A percentile compares a stretch with the other conserved stretches of the same genome.
Evolutionary conservation across 2,888 invertebrate species (phyloP).

Genomic region (Hyposoter didymator): DNA sequence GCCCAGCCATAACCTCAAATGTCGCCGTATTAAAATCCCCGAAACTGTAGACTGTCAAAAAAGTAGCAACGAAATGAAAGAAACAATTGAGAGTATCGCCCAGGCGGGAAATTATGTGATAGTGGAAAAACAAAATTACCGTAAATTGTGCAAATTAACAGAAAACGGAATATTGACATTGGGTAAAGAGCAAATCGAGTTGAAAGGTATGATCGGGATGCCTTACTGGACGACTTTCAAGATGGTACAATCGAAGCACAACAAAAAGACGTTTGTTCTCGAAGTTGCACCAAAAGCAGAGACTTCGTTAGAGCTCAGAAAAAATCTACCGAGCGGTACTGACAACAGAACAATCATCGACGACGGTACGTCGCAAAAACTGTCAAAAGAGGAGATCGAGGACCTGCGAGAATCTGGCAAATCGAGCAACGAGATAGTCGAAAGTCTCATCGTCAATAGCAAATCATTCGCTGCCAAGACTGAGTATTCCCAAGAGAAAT

Average conservation of each 20-base stretch:
- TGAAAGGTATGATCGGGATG: slow-evolving; percentile 88
- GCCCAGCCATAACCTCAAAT: slow-evolving; percentile 6
- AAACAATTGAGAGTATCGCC: slow-evolving; percentile 83
- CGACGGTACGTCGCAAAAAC: slow-evolving; percentile 91
- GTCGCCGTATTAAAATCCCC: neutral
- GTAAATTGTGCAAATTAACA: slow-evolving; percentile 91
- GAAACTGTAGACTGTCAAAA: slow-evolving; percentile 2
- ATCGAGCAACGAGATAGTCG: slow-evolving; percentile 93
- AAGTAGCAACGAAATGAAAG: slow-evolving; percentile 35
- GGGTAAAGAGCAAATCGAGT: slow-evolving; percentile 89
- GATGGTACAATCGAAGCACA: slow-evolving; percentile 87
- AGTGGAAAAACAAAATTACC: slow-evolving; percentile 91
- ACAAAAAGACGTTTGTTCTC: slow-evolving; percentile 72
- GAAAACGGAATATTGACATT: slow-evolving; percentile 87
- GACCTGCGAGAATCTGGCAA: slow-evolving; percentile 91
- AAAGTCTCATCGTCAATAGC: slow-evolving; percentile 95
- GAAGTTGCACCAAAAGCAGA: slow-evolving; percentile 85
- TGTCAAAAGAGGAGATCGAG: slow-evolving; percentile 93
- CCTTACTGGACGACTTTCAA: slow-evolving; percentile 91
- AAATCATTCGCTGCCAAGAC: slow-evolving; percentile 96
- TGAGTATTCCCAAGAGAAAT: slow-evolving; percentile 96
- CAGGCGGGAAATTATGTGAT: slow-evolving; percentile 90
- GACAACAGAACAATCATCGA: slow-evolving; percentile 95
- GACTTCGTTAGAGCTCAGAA: slow-evolving; percentile 87
- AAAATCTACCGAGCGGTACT: slow-evolving; percentile 87